A percentile compares a stretch with the other conserved stretches of the same genome.
These are phyloP conservation scores for Tachina grossa DNA, from an alignment of 2,888 invertebrate species.

Conservation along the genomic window DNA sequence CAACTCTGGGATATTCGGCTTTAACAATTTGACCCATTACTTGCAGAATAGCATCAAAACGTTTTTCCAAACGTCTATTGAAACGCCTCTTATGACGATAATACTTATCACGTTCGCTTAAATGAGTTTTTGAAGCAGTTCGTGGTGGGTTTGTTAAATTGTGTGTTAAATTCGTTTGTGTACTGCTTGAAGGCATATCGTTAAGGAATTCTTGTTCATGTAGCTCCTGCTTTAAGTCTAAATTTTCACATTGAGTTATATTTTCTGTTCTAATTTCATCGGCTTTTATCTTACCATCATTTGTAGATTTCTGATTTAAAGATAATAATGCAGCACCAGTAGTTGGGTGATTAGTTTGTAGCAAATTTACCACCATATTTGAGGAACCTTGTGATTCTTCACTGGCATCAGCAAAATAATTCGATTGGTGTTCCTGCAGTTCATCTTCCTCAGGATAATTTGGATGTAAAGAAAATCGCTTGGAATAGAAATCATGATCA, in stretches of 20 bases:
- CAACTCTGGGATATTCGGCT: slow-evolving; percentile 75
- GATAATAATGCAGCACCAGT: neutral
- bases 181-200: slow-evolving; percentile 60
- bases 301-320: neutral
- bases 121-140: neutral
- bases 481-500: slow-evolving; percentile 79
- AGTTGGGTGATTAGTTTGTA: slow-evolving; percentile 5
- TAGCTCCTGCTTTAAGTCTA: slow-evolving; percentile 29
- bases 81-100: slow-evolving; percentile 79
- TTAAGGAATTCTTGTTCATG: slow-evolving; percentile 21
- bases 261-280: slow-evolving; percentile 62
- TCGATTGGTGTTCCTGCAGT: slow-evolving; percentile 58
- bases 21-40: slow-evolving; percentile 78
- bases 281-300: slow-evolving; percentile 48
- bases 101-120: slow-evolving; percentile 77
- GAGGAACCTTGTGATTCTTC: slow-evolving; percentile 71
- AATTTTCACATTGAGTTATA: slow-evolving; percentile 1
- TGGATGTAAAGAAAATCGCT: slow-evolving; percentile 54
- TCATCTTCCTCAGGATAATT: slow-evolving; percentile 24
- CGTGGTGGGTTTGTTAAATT: slow-evolving; percentile 27
- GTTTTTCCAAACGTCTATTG: slow-evolving; percentile 78
- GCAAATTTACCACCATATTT: slow-evolving; percentile 33
- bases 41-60: slow-evolving; percentile 76
- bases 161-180: slow-evolving; percentile 23
- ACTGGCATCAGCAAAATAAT: slow-evolving; percentile 72